Evolutionary conservation across 1,140 invertebrate genomes (phyloP).

Genomic region (Saccostrea echinata): DNA sequence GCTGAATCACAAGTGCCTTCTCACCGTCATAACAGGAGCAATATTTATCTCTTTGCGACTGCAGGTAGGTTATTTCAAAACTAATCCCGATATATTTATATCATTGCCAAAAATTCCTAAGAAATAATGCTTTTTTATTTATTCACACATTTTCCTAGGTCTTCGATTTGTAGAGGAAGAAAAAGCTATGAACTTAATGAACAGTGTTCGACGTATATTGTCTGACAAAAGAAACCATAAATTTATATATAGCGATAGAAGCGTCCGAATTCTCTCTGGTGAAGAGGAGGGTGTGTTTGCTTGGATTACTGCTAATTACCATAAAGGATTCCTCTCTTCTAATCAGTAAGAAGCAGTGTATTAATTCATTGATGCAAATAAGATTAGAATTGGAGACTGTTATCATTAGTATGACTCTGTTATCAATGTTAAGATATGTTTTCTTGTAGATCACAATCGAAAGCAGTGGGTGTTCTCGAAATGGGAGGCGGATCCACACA

Average conservation of each 20-base stretch:
- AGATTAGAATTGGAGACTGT: not conserved
- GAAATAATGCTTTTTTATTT: too few species aligned
- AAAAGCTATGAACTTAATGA: slow-evolving; percentile 60
- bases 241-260: slow-evolving; percentile 59
- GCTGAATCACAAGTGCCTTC: slow-evolving; percentile 72
- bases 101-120: too few species aligned
- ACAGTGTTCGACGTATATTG: slow-evolving; percentile 47
- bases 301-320: slow-evolving; percentile 82
- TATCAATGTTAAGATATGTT: not conserved
- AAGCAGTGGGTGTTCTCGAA: slow-evolving; percentile 80
- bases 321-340: slow-evolving; percentile 69
- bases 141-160: slow-evolving; percentile 57
- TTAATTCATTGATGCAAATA: not conserved
- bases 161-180: slow-evolving; percentile 60
- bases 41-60: slow-evolving; percentile 81
- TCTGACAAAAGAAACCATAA: slow-evolving; percentile 59
- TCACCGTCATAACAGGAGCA: slow-evolving; percentile 64
- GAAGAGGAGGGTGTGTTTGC: slow-evolving; percentile 81
- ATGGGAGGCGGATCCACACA: slow-evolving; percentile 83
- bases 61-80: slow-evolving; percentile 77
- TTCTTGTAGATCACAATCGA: slow-evolving; percentile 55
- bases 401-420: not conserved
- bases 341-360: slow-evolving; percentile 56
- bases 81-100: not conserved
- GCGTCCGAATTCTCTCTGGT: slow-evolving; percentile 81